A percentile compares a stretch with the other conserved stretches of the same genome.
phyloP scores from a whole-genome alignment of 2,888 invertebrate genomes.

The Serrognathus titanus region DNA sequence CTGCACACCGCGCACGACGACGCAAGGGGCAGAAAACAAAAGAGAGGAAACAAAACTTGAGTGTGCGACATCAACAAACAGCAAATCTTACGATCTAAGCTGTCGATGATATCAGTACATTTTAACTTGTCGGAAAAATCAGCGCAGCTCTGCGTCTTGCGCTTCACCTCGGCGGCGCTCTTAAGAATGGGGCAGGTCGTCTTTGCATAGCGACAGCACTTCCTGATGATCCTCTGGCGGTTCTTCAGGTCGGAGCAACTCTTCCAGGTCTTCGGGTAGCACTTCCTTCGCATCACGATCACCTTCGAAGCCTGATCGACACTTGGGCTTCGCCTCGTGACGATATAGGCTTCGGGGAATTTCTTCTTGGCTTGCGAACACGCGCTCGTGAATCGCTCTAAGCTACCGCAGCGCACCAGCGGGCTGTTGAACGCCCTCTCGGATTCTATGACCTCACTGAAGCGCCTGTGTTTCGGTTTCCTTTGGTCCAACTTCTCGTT shows the following conservation, averaged over 20 bases:
- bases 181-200: slow-evolving; percentile 44
- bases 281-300: slow-evolving; percentile 37
- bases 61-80: slow-evolving; percentile 26
- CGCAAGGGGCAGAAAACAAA: slow-evolving; percentile 3
- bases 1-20: no score
- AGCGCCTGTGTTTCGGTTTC: slow-evolving; percentile 44
- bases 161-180: slow-evolving; percentile 33
- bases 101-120: slow-evolving; percentile 21
- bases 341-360: slow-evolving; percentile 49
- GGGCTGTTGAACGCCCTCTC: slow-evolving; percentile 48
- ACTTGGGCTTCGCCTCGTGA: slow-evolving; percentile 31
- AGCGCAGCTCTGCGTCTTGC: slow-evolving; percentile 43
- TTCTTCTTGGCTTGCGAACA: slow-evolving; percentile 29
- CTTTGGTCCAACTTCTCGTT: slow-evolving; percentile 36
- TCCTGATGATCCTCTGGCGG: slow-evolving; percentile 37
- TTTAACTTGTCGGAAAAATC: slow-evolving; percentile 31
- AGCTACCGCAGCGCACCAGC: slow-evolving; percentile 48
- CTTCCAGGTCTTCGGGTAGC: slow-evolving; percentile 45
- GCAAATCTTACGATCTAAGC: slow-evolving; percentile 27
- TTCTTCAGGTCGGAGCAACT: slow-evolving; percentile 47
- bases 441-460: slow-evolving; percentile 53
- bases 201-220: slow-evolving; percentile 47
- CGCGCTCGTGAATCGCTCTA: slow-evolving; percentile 41
- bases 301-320: slow-evolving; percentile 27
- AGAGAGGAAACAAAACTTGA: slow-evolving; percentile 9